Evolutionary conservation across 2,888 invertebrate genomes (phyloP), one percentile per base, ranked within the genome.

Genomic region (Sycophila texana): DNA sequence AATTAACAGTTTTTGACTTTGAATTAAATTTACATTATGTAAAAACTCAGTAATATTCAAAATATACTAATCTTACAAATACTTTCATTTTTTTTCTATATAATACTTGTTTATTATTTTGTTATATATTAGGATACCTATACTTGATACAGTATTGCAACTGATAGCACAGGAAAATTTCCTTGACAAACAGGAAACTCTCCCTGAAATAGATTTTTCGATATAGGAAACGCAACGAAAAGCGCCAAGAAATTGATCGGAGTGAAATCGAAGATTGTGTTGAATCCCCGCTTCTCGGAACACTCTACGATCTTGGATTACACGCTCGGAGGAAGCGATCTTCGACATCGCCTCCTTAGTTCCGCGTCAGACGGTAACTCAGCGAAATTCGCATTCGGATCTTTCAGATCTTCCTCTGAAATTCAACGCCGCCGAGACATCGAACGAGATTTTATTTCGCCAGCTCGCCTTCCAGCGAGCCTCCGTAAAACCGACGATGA

Each of bases 371-470:
- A 72, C 77, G 26, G n/a, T 67, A 72, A 61, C 61, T 78, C 78
- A 78, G 78, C 78, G 58, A 74, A 78, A 68, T 74, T 75, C 57
- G 60, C 51, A 70, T 71, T 74, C 61, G 75, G 66, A 79, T 75
- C 79, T 79, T 72, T 55, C 16, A 26, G 67, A 79, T 79, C 79
- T 79, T 47, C 30, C 78, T 67, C 61, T 65, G 79, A 72, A 79
- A 79, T 75, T 72, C 61, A 60, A 75, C n/a, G 67, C 77, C 16
- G 57, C 26, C 26, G 75, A 79, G 79, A 79, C 73, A 60, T 61
- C 57, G 67, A 80, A 73, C 53, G 63, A 67, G 53, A 80, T 76
- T 73, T 14, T 55, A 79, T 79, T 79, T 67, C 79, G 72, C 79
- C 7, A 22, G 20, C 63, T 22, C 51, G 70, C 30, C 70, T 18